Percentiles rank a stretch among this genome's conserved stretches.
Conservation (phyloP, 2,797 vertebrate genomes). For the Sarcoramphus papa region DNA sequence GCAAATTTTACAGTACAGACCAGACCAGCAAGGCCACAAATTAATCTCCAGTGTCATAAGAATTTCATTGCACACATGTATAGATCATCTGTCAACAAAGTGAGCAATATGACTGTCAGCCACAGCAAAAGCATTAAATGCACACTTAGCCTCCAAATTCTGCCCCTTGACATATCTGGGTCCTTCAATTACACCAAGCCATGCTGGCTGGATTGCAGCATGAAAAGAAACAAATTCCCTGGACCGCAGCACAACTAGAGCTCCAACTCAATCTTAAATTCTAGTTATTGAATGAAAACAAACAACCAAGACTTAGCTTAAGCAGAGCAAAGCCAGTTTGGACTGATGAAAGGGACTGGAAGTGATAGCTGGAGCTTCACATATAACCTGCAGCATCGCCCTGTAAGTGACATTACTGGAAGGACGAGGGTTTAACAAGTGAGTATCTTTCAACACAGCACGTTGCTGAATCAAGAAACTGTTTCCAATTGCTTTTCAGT, state of each 20-base stretch:
- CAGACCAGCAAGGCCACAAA: conserved; percentile 16
- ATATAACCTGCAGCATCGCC: not conserved
- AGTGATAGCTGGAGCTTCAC: not conserved
- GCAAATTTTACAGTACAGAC: not conserved
- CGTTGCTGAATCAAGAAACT: not conserved
- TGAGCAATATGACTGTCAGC: not conserved
- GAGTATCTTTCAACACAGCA: not conserved
- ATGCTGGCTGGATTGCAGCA: fast-evolving
- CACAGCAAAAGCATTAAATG: not conserved
- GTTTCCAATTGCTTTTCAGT: not conserved
- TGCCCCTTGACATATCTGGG: not conserved
- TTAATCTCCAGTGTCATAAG: not conserved
- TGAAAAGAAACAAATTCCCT: not conserved
- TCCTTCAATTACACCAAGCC: not conserved
- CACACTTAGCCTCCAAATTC: not conserved
- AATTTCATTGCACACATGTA: not conserved
- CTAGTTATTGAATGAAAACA: not conserved
- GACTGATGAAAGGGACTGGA: not conserved
- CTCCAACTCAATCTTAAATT: not conserved
- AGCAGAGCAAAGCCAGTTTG: not conserved
- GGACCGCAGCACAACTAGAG: not conserved
- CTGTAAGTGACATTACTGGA: not conserved
- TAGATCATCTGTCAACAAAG: not conserved
- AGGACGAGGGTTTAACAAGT: fast-evolving
- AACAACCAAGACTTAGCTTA: not conserved